Base-by-base conservation (phyloP, 1,140 invertebrate species). In the Heliconius himera region DNA sequence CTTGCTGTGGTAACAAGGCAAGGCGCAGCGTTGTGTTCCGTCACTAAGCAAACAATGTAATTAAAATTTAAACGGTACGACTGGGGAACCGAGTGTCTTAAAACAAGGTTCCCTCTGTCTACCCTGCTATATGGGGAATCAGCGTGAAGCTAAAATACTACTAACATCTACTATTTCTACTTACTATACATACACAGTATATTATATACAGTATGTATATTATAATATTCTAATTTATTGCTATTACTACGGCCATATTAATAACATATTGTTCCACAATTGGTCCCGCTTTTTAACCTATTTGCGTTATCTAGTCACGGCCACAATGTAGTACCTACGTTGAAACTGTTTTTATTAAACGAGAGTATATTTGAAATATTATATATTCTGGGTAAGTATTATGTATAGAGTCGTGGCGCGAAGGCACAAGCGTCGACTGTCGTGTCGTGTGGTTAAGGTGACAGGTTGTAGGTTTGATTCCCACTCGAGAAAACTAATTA, bases 281-380 rank as follows among this genome's bases (percentile, higher is more conserved):
- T 56, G 54, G 54, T 56, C 20, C 54, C 54, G 54, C 54, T 56
- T 56, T 56, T 56, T 56, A 56, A 22, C 20, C 54, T 56, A 56
- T 56, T 56, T 56, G n/a, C 54, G 54, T 56, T 56, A 56, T 56
- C 54, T 20, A 56, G 54, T 56, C 54, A 56, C 20, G 54, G 54
- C 54, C 20, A 56, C n/a, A 22, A 56, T 56, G n/a, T 56, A n/a
- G 2, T 20, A 56, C n/a, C n/a, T n/a, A n/a, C 54, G 20, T 56
- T 11, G 8, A 11, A 56, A n/a, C 18, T 56, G n/a, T 56, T 56
- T 56, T 2, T 9, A 56, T 56, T 56, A n/a, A n/a, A 3, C 6
- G 18, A n/a, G n/a, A 9, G 8, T 56, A n/a, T 56, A 18, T n/a
- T 22, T 20, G 20, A 56, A 9, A 56, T n/a, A 56, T 18, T 56